A percentile compares a stretch with the other conserved stretches of the same genome.
Evolutionary conservation across 2,888 invertebrate species (phyloP).

Genomic region (Apantesis nais): DNA sequence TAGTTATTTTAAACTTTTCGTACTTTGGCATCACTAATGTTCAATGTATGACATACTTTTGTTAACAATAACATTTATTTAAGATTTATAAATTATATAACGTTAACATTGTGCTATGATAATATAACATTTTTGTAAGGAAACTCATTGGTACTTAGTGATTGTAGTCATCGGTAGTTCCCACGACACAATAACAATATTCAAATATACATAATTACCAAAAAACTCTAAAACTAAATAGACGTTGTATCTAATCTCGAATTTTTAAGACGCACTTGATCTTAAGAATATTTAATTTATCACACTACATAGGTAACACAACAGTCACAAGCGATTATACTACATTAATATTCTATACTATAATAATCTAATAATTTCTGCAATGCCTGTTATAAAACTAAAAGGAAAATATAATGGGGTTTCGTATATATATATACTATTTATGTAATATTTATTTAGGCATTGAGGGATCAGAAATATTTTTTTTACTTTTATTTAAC

Average conservation of each 20-base stretch:
- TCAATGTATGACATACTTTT: not conserved
- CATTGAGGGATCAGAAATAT: slow-evolving; percentile 6
- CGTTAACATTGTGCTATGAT: not conserved
- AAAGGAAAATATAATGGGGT: slow-evolving; percentile 14
- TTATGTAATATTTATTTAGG: slow-evolving; percentile 8
- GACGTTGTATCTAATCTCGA: not conserved
- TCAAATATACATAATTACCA: not conserved
- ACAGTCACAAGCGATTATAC: slow-evolving; percentile 2
- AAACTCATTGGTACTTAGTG: not conserved
- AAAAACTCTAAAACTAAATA: not conserved
- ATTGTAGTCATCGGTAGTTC: not conserved
- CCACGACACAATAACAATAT: not conserved
- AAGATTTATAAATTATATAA: not conserved
- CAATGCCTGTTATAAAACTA: slow-evolving; percentile 6
- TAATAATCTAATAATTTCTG: slow-evolving; percentile 6
- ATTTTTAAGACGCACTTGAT: not conserved
- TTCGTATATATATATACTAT: slow-evolving; percentile 4
- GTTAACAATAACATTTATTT: not conserved
- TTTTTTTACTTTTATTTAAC: slow-evolving; percentile 2
- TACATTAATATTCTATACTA: slow-evolving; percentile 1
- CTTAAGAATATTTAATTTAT: not conserved
- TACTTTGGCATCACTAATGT: not conserved
- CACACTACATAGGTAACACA: not conserved
- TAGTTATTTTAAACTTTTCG: not conserved
- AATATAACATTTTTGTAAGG: not conserved